A percentile compares a stretch with the other conserved stretches of the same genome.
These are phyloP conservation scores for Nasonia oneida DNA, from an alignment of 2,888 invertebrate genomes.

Conservation along the genomic window DNA sequence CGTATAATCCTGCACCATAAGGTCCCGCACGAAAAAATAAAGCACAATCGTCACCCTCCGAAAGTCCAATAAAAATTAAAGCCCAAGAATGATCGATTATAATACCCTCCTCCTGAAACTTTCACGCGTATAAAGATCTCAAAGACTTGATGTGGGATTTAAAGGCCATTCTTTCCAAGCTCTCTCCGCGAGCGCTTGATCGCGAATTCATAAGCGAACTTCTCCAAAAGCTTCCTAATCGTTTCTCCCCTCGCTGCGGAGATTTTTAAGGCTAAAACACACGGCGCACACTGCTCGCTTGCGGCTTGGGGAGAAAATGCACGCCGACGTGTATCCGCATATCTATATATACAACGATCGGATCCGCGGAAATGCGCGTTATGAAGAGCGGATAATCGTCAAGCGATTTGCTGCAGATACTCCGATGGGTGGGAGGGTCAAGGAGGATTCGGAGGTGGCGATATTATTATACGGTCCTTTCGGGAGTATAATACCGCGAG, in stretches of 20 bases:
- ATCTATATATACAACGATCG: neutral
- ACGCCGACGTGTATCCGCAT: neutral
- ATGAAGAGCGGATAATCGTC: constrained; percentile 48
- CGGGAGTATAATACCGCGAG: neutral
- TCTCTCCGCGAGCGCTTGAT: constrained; percentile 6
- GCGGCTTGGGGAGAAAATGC: neutral
- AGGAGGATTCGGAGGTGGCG: neutral
- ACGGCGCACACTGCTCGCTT: neutral
- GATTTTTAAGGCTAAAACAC: constrained; percentile 28
- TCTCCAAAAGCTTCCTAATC: constrained; percentile 32
- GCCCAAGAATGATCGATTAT: constrained; percentile 5
- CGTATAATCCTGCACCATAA: neutral
- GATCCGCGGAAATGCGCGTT: constrained; percentile 15
- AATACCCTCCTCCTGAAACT: neutral
- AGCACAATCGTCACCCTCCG: neutral
- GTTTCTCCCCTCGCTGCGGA: constrained; percentile 29
- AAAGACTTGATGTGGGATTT: neutral
- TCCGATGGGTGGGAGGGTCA: neutral
- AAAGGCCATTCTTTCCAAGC: constrained; percentile 44
- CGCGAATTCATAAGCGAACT: constrained; percentile 54
- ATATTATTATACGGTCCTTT: constrained; percentile 6
- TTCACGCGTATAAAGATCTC: neutral
- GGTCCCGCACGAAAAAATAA: neutral
- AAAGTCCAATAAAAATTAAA: constrained; percentile 3
- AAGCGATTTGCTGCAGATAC: constrained; percentile 52